These are phyloP conservation scores for Acronicta alni DNA, from an alignment of 2,888 invertebrate species.

Conservation along the genomic window DNA sequence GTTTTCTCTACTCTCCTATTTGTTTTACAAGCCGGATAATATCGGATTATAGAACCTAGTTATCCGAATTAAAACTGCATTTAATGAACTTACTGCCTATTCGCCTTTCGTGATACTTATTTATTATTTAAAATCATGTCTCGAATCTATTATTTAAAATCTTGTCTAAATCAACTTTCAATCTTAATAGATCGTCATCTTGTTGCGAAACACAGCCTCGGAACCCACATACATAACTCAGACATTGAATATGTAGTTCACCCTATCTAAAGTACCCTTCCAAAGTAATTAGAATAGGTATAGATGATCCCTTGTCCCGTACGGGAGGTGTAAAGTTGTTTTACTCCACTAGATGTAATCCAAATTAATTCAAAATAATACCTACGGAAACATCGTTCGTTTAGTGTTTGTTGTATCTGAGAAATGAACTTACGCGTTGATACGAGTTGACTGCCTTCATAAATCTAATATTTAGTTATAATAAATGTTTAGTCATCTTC, in stretches of 20 bases:
- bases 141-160: slow-evolving; percentile 21
- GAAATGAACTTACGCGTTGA: background rate
- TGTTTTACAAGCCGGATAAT: background rate
- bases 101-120: slow-evolving; percentile 20
- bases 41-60: background rate
- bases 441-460: slow-evolving; percentile 21
- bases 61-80: slow-evolving; percentile 33
- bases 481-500: slow-evolving; percentile 26
- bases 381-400: slow-evolving; percentile 32
- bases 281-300: slow-evolving; percentile 58
- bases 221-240: slow-evolving; percentile 28
- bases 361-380: slow-evolving; percentile 50
- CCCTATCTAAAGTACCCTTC: slow-evolving; percentile 53
- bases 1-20: slow-evolving; percentile 2
- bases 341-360: slow-evolving; percentile 57
- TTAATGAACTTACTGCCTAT: slow-evolving; percentile 43
- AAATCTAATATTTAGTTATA: slow-evolving; percentile 30
- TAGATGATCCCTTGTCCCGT: slow-evolving; percentile 48
- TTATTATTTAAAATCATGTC: slow-evolving; percentile 22
- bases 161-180: no score
- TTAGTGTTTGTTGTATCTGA: slow-evolving; percentile 24
- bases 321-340: slow-evolving; percentile 40
- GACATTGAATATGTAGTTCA: slow-evolving; percentile 52
- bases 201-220: slow-evolving; percentile 45
- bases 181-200: slow-evolving; percentile 20